Evolutionary conservation across 2,113 vertebrate genomes (phyloP).

Genomic region (Eudyptes chrysolophus): DNA sequence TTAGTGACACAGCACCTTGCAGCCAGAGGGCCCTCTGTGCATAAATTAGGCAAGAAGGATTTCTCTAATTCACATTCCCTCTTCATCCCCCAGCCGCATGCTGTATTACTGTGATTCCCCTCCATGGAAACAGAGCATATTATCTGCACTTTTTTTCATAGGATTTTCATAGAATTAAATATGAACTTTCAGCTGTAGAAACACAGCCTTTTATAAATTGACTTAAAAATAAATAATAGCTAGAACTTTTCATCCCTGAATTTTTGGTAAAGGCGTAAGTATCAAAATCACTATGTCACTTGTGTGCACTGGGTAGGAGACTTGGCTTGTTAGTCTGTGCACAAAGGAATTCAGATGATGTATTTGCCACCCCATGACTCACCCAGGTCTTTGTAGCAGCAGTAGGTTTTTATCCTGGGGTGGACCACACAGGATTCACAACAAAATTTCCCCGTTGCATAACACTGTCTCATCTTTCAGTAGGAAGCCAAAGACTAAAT

Average conservation of each 20-base stretch:
- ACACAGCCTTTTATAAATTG: not conserved
- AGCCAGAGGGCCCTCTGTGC: constrained; percentile 42
- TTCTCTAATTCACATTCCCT: not conserved
- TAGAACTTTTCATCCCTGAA: not conserved
- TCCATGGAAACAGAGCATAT: not conserved
- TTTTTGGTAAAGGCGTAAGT: not conserved
- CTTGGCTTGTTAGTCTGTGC: not conserved
- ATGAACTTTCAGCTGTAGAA: not conserved
- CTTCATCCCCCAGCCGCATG: not conserved
- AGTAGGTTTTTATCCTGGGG: not conserved
- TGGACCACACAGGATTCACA: not conserved
- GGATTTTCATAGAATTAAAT: not conserved
- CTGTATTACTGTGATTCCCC: not conserved
- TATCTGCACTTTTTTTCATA: not conserved
- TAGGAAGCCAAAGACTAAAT: not conserved
- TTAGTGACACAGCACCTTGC: not conserved
- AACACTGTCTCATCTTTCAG: not conserved
- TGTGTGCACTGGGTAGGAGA: not conserved
- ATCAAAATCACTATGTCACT: not conserved
- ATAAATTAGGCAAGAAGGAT: not conserved
- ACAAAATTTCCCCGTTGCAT: not conserved
- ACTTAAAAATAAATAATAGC: not conserved
- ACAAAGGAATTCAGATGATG: not conserved
- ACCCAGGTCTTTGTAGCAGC: not conserved
- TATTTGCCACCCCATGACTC: not conserved